Conservation (phyloP, 1,140 invertebrate genomes). For the Drosophila ambigua region DNA sequence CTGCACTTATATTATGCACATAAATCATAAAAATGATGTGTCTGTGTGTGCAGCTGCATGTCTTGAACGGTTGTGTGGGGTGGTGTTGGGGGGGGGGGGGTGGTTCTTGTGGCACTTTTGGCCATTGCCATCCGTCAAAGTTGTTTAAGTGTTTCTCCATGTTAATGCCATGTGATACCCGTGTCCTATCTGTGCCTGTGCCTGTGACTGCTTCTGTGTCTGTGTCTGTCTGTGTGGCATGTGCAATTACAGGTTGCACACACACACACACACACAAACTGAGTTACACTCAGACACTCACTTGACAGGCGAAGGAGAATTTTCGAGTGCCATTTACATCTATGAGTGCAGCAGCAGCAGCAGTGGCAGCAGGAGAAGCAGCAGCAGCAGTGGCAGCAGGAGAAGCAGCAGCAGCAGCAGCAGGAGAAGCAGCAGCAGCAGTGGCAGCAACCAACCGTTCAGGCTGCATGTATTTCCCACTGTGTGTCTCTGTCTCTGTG, state of each 20-base stretch:
- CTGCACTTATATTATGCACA: constrained; percentile 49
- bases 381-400: constrained; percentile 28
- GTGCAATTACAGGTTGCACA: constrained; percentile 43
- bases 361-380: constrained; percentile 37
- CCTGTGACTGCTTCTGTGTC: neutral
- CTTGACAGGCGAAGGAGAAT: constrained; percentile 51
- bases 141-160: constrained; percentile 75
- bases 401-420: too few species aligned
- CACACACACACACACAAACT: constrained; percentile 6
- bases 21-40: constrained; percentile 59
- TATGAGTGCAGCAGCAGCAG: constrained; percentile 61
- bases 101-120: neutral
- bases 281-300: constrained; percentile 37
- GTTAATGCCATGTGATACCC: constrained; percentile 59
- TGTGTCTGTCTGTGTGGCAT: neutral
- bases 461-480: neutral
- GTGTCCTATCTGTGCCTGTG: constrained; percentile 5
- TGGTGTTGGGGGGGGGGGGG: neutral
- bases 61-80: neutral
- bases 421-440: constrained; percentile 45
- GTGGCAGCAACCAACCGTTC: constrained; percentile 1
- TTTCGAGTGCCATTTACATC: constrained; percentile 76
- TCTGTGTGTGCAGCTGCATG: constrained; percentile 48
- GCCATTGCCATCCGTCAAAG: constrained; percentile 73
- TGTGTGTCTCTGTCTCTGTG: neutral